phyloP scores from a whole-genome alignment of 2,113 vertebrate species.

The Prochilodus magdalenae region DNA sequence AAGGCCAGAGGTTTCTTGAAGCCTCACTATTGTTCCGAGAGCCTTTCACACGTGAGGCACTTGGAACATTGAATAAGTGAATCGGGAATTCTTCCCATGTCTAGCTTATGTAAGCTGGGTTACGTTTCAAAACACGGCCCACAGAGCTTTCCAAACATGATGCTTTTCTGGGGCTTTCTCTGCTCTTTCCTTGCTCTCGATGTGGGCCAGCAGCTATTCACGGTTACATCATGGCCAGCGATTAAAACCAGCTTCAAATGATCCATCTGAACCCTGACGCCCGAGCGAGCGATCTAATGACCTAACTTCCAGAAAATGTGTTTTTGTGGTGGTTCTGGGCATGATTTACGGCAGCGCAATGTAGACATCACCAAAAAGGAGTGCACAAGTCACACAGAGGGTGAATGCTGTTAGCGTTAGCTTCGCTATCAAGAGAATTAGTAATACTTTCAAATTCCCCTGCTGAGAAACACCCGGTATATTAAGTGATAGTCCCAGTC shows the following conservation, averaged over 20 bases:
- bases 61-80: not conserved
- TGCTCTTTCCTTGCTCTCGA: not conserved
- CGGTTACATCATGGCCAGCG: not conserved
- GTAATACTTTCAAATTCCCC: not conserved
- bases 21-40: not conserved
- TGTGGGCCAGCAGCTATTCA: not conserved
- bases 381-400: not conserved
- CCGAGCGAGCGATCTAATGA: not conserved
- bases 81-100: not conserved
- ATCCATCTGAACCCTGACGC: not conserved
- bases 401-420: not conserved
- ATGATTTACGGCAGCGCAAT: not conserved
- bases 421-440: not conserved
- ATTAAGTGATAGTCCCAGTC: not conserved
- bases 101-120: slow-evolving; percentile 26
- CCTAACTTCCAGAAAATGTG: not conserved
- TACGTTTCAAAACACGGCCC: slow-evolving; percentile 22
- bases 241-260: slow-evolving; percentile 9
- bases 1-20: no score
- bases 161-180: slow-evolving; percentile 5
- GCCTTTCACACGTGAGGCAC: not conserved
- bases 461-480: not conserved
- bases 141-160: not conserved
- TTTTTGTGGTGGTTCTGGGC: not conserved
- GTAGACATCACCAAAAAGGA: not conserved